phyloP scores from a whole-genome alignment of 2,113 vertebrate species.

The Oreochromis tanganicae region DNA sequence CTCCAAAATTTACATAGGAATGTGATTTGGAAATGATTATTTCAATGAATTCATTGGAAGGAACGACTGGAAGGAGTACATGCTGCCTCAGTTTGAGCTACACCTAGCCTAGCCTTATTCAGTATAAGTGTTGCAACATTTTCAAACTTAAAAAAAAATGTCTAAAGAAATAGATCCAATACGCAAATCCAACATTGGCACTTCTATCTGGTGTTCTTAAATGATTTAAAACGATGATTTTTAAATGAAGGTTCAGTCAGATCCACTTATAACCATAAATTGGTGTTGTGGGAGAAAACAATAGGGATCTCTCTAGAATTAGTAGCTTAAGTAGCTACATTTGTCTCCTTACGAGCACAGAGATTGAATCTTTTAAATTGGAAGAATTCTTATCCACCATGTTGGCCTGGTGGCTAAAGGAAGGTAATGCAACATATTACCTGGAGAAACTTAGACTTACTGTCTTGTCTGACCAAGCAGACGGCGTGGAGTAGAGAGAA shows the following conservation, averaged over 20 bases:
- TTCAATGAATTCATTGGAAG: not conserved
- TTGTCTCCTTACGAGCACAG: not conserved
- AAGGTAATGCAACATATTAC: not conserved
- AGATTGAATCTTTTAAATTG: no score
- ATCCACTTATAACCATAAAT: not conserved
- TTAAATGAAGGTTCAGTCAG: not conserved
- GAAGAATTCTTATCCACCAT: no score
- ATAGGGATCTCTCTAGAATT: not conserved
- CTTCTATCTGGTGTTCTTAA: not conserved
- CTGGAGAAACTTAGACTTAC: not conserved
- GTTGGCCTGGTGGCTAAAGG: no score
- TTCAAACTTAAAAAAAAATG: not conserved
- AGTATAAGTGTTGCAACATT: not conserved
- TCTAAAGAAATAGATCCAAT: not conserved
- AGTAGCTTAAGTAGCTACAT: not conserved
- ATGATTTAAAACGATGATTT: not conserved
- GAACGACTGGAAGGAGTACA: not conserved
- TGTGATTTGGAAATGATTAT: not conserved
- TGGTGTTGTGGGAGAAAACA: not conserved
- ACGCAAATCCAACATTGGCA: not conserved
- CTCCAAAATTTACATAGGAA: not conserved
- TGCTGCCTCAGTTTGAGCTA: not conserved
- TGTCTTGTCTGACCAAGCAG: not conserved
- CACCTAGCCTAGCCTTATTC: fast-evolving
- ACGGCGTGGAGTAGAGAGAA: not conserved